Conservation (phyloP, 2,888 invertebrate genomes). For the Tinea semifulvella region DNA sequence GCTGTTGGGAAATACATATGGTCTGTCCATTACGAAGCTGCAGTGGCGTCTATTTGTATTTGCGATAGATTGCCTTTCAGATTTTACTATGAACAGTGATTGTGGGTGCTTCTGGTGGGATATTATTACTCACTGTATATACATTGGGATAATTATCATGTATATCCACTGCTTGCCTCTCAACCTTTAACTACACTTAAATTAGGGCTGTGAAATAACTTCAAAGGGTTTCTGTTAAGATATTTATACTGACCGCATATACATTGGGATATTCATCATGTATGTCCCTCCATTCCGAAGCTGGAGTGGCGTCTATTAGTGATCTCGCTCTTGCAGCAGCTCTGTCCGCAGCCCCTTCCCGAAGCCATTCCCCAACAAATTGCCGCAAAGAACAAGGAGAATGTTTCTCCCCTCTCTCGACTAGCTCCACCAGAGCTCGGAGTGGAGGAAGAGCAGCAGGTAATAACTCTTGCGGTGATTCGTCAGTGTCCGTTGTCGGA, state of each 20-base stretch:
- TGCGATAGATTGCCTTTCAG: no score
- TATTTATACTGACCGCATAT: neutral
- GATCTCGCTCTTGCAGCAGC: neutral
- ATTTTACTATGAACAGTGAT: no score
- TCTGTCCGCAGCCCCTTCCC: slow-evolving; percentile 1
- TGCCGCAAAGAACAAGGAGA: slow-evolving; percentile 3
- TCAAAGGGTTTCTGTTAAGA: neutral
- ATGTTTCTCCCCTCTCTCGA: neutral
- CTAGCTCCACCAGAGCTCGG: slow-evolving; percentile 44
- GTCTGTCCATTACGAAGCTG: no score
- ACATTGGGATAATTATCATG: no score
- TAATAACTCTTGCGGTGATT: neutral
- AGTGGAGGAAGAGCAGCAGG: slow-evolving; percentile 15
- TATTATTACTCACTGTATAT: no score
- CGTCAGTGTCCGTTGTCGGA: neutral
- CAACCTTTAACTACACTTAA: no score
- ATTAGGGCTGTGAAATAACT: no score
- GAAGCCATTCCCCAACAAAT: slow-evolving; percentile 1
- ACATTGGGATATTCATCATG: neutral
- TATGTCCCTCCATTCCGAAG: neutral
- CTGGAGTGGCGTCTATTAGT: neutral
- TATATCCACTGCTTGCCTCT: no score
- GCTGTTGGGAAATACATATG: no score
- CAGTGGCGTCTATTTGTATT: no score
- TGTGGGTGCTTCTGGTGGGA: no score